Percentiles rank a stretch among this genome's conserved stretches.
Evolutionary conservation across 2,888 invertebrate genomes (phyloP).

Genomic region (Gasteruption jaculator): DNA sequence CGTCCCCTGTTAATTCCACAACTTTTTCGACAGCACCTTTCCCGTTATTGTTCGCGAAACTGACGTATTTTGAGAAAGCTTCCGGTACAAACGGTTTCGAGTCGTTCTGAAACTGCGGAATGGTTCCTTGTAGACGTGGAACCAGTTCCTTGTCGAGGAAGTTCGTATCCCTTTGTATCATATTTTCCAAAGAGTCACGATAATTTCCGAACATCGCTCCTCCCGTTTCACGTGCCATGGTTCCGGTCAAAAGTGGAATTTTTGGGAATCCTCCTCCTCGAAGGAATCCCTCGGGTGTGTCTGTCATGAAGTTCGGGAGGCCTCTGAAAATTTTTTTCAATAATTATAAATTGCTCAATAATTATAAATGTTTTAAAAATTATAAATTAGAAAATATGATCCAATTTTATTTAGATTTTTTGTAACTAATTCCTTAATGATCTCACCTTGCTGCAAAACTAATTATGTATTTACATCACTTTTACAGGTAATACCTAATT

Average conservation of each 20-base stretch:
- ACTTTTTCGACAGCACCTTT: slow-evolving; percentile 57
- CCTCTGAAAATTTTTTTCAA: slow-evolving; percentile 54
- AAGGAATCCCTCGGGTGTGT: slow-evolving; percentile 61
- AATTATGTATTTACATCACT: too few relatives aligned
- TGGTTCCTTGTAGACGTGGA: slow-evolving; percentile 46
- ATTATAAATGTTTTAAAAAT: slow-evolving; percentile 1
- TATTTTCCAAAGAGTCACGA: slow-evolving; percentile 46
- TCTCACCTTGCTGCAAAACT: too few relatives aligned
- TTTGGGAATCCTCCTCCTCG: slow-evolving; percentile 55
- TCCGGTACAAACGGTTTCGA: slow-evolving; percentile 28
- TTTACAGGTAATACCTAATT: too few relatives aligned
- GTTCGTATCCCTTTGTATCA: slow-evolving; percentile 48
- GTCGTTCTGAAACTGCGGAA: slow-evolving; percentile 35
- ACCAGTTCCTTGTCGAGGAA: slow-evolving; percentile 50
- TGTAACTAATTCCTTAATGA: too few relatives aligned
- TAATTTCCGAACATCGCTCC: slow-evolving; percentile 58
- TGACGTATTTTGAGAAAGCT: slow-evolving; percentile 34
- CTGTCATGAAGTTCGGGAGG: slow-evolving; percentile 64
- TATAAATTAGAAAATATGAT: slow-evolving; percentile 1
- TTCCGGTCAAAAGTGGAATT: slow-evolving; percentile 69
- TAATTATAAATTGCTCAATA: neutral
- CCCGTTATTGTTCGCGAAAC: slow-evolving; percentile 10
- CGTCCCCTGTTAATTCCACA: slow-evolving; percentile 64
- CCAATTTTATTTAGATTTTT: too few relatives aligned
- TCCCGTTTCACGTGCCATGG: slow-evolving; percentile 69